phyloP scores from a whole-genome alignment of 64 coral and sea anemone species.

The Pachyseris speciosa region DNA sequence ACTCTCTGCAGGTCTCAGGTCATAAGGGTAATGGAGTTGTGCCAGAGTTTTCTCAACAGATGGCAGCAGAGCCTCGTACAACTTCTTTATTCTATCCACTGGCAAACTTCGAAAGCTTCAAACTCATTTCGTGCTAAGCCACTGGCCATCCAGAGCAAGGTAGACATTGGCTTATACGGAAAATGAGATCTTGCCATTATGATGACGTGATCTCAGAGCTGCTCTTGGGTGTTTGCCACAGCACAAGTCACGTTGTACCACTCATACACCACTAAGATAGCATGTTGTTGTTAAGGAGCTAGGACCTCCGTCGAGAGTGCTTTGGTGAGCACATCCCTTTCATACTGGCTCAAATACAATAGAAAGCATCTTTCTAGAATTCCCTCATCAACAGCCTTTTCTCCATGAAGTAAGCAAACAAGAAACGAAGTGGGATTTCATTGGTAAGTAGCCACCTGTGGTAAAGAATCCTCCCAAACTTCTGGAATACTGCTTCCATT shows the following conservation, averaged over 20 bases:
- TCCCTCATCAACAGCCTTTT: conserved; percentile 25
- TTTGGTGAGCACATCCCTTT: conserved; percentile 50
- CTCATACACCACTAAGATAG: conserved; percentile 33
- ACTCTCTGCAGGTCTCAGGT: not conserved
- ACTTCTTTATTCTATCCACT: conserved; percentile 19
- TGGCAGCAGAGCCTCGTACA: conserved; percentile 34
- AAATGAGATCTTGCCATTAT: conserved; percentile 50
- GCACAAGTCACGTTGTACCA: conserved; percentile 7
- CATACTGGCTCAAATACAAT: conserved; percentile 59
- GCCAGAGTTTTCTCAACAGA: conserved; percentile 3
- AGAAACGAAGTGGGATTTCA: conserved; percentile 51
- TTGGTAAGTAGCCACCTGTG: conserved; percentile 42
- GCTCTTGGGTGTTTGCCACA: conserved; percentile 17
- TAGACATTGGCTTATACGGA: conserved; percentile 32
- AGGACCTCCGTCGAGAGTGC: not conserved
- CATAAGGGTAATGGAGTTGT: not conserved
- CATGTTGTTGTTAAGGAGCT: conserved; percentile 23
- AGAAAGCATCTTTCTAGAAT: conserved; percentile 50
- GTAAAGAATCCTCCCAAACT: conserved; percentile 30
- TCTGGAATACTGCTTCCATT: not conserved
- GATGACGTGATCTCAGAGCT: conserved; percentile 44
- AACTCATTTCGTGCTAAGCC: conserved; percentile 25
- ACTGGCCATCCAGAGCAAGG: conserved; percentile 23
- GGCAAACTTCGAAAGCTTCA: not conserved
- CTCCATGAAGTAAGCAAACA: conserved; percentile 31